Conservation (phyloP, 30 jellyfish, hydroid and myxozoan species). For the Hydractinia echinata region DNA sequence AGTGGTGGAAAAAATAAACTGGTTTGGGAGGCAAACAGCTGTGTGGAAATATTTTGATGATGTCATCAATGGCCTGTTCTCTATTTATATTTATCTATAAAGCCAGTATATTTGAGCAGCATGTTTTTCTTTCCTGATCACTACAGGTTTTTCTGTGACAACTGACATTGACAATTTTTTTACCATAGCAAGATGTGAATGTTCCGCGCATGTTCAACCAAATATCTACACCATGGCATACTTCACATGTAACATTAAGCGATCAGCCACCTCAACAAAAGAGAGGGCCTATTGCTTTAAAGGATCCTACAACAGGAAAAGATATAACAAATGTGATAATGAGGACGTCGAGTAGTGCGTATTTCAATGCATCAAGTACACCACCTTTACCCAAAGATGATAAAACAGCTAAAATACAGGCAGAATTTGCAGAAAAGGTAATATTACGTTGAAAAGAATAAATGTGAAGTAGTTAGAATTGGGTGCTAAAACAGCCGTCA, state of each 20-base stretch:
- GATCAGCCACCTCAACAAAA: background rate
- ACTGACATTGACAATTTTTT: too few relatives aligned
- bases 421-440: conserved; percentile 28
- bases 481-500: too few relatives aligned
- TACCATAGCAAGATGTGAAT: background rate
- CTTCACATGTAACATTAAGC: background rate
- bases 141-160: too few relatives aligned
- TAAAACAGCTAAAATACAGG: conserved; percentile 11
- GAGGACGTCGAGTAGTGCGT: conserved; percentile 12
- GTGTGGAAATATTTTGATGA: too few relatives aligned
- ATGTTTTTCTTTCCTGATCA: too few relatives aligned
- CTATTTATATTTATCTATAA: too few relatives aligned
- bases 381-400: background rate
- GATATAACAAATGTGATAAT: background rate
- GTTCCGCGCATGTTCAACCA: background rate
- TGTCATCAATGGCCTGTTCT: too few relatives aligned
- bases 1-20: too few relatives aligned
- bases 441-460: background rate
- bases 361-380: conserved; percentile 8
- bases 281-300: background rate
- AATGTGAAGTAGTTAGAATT: too few relatives aligned
- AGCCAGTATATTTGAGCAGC: too few relatives aligned
- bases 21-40: too few relatives aligned
- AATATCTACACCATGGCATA: background rate
- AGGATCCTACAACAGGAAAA: conserved; percentile 5